A percentile compares a stretch with the other conserved stretches of the same genome.
Evolutionary conservation across 2,888 invertebrate genomes (phyloP).

Genomic region (Amblyjoppa proteus): DNA sequence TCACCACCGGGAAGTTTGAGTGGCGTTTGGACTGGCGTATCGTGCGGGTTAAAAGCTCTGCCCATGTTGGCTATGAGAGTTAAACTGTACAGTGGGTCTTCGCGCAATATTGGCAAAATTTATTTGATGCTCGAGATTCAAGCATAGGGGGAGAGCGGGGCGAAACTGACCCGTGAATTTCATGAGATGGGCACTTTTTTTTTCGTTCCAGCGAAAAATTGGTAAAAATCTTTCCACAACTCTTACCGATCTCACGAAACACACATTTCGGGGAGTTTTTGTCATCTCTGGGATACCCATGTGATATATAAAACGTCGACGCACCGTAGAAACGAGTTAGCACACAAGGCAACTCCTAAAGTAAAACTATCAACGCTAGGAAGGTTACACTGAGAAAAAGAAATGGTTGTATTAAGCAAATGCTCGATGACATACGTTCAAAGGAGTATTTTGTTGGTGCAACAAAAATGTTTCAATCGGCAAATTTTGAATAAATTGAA

Average conservation of each 20-base stretch:
- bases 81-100: neutral
- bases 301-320: too few species aligned
- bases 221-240: neutral
- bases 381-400: too few species aligned
- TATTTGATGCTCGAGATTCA: neutral
- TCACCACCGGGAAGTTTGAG: conserved; percentile 46
- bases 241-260: neutral
- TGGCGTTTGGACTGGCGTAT: conserved; percentile 18
- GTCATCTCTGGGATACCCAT: too few species aligned
- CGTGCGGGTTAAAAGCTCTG: neutral
- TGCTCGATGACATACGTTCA: too few species aligned
- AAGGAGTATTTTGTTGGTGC: too few species aligned
- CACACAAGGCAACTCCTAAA: too few species aligned
- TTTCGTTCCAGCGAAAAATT: neutral
- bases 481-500: too few species aligned
- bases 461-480: too few species aligned
- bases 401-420: too few species aligned
- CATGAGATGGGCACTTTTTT: neutral
- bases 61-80: neutral
- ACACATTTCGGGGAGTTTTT: neutral
- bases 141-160: neutral
- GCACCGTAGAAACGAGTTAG: too few species aligned
- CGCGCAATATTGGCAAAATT: neutral
- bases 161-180: conserved; percentile 5
- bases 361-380: too few species aligned